These are phyloP conservation scores for Strigops habroptila DNA, from an alignment of 2,113 vertebrate genomes.

Conservation along the genomic window DNA sequence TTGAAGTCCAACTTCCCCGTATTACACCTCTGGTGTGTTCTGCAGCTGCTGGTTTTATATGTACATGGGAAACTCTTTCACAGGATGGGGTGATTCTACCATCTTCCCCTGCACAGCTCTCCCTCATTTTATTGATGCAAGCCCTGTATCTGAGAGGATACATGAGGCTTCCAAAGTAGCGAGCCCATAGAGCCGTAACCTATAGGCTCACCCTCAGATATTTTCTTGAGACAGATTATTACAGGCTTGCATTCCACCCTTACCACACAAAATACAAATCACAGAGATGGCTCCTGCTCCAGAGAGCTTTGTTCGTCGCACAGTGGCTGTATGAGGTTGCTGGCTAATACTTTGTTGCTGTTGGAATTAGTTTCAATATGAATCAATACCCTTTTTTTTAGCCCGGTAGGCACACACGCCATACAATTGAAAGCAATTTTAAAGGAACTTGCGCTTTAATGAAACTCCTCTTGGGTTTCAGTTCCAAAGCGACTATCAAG, in stretches of 20 bases:
- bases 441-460: conserved; percentile 16
- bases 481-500: not conserved
- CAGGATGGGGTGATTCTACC: not conserved
- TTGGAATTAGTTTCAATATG: conserved; percentile 44
- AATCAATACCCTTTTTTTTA: not conserved
- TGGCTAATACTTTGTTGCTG: conserved; percentile 43
- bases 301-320: not conserved
- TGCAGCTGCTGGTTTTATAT: not conserved
- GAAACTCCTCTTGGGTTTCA: not conserved
- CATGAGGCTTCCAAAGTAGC: not conserved
- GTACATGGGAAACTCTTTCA: not conserved
- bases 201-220: not conserved
- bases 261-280: not conserved
- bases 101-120: not conserved
- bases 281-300: not conserved
- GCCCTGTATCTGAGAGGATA: not conserved
- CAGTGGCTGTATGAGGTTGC: conserved; percentile 10
- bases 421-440: not conserved
- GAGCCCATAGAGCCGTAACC: not conserved
- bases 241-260: not conserved
- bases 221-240: conserved; percentile 11
- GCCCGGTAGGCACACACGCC: accelerated
- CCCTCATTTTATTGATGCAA: not conserved
- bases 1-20: not conserved
- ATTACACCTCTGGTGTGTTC: not conserved